Percentiles rank a stretch among this genome's conserved stretches.
Evolutionary conservation across 2,888 invertebrate genomes (phyloP).

Genomic region (Hypomecis atomaria): DNA sequence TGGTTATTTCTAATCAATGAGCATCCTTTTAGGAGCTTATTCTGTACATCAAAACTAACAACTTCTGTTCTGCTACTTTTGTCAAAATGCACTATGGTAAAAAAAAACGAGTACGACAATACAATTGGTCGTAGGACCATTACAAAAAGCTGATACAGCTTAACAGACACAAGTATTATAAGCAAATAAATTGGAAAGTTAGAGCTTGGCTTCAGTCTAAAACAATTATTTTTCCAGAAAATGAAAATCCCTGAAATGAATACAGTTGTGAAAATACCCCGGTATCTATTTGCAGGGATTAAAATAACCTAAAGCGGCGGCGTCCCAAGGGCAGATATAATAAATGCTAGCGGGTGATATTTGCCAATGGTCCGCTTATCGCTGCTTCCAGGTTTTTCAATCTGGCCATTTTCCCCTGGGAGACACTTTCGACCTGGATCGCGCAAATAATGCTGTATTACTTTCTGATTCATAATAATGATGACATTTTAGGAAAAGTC

Average conservation of each 20-base stretch:
- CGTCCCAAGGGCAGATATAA: conserved; percentile 27
- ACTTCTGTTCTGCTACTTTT: no score
- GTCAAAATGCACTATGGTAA: no score
- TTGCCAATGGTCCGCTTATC: conserved; percentile 32
- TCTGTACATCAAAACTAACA: no score
- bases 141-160: no score
- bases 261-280: background rate
- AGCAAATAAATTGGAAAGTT: no score
- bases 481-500: background rate
- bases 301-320: conserved; percentile 8
- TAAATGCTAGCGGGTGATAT: conserved; percentile 32
- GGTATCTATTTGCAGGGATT: conserved; percentile 8
- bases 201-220: no score
- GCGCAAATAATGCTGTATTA: background rate
- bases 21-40: no score
- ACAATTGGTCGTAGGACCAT: no score
- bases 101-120: no score
- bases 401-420: conserved; percentile 22
- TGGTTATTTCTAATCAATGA: no score
- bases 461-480: background rate
- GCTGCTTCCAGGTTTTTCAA: conserved; percentile 31
- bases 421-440: conserved; percentile 3
- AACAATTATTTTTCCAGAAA: no score
- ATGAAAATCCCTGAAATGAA: background rate
- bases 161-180: no score